These are phyloP conservation scores for Charanyca ferruginea DNA, from an alignment of 2,888 invertebrate species.

Conservation along the genomic window DNA sequence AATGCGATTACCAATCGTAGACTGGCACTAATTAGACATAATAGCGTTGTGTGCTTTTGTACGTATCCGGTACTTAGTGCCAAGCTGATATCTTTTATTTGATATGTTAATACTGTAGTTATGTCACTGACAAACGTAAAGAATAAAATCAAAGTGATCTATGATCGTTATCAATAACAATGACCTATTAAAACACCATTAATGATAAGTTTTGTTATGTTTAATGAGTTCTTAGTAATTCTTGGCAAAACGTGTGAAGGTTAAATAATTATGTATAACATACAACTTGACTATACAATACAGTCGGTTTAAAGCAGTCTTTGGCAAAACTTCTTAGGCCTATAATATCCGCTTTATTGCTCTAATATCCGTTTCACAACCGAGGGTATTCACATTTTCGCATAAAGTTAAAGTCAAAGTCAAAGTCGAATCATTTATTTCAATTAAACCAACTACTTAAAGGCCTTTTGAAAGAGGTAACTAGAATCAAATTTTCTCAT, in stretches of 20 bases:
- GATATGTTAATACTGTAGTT: slow-evolving; percentile 21
- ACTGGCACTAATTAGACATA: slow-evolving; percentile 72
- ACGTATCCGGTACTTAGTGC: slow-evolving; percentile 43
- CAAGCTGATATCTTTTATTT: slow-evolving; percentile 36
- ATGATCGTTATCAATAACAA: slow-evolving; percentile 43
- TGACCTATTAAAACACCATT: slow-evolving; percentile 39
- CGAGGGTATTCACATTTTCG: too few relatives aligned
- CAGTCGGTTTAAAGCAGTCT: too few relatives aligned
- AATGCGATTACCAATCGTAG: slow-evolving; percentile 70
- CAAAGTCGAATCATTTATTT: too few relatives aligned
- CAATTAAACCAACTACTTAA: too few relatives aligned
- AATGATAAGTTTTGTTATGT: slow-evolving; percentile 30
- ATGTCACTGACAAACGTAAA: slow-evolving; percentile 7
- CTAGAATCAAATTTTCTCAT: too few relatives aligned
- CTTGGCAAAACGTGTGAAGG: slow-evolving; percentile 26
- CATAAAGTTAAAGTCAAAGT: too few relatives aligned
- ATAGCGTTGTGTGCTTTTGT: slow-evolving; percentile 62
- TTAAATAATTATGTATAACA: neutral
- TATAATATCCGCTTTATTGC: too few relatives aligned
- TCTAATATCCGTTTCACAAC: too few relatives aligned
- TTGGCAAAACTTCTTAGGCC: neutral
- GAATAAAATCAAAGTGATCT: slow-evolving; percentile 41
- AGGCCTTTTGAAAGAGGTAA: too few relatives aligned
- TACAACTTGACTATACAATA: neutral
- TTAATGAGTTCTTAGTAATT: slow-evolving; percentile 33